Evolutionary conservation across 2,113 vertebrate genomes (phyloP).

Genomic region (Odobenus rosmarus): DNA sequence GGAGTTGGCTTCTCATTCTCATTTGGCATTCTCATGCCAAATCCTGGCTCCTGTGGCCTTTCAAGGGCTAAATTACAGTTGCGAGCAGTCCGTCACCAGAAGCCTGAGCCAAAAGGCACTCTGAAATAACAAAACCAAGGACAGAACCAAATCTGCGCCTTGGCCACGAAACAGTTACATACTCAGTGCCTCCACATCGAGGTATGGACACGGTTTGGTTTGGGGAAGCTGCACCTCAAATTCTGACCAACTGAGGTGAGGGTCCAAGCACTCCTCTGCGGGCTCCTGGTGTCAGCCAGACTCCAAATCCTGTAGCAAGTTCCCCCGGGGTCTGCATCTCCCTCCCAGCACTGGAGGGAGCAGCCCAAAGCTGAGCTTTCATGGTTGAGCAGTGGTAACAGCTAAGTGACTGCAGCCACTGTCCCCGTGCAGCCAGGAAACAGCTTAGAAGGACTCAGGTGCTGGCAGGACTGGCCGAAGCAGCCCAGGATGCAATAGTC

Average conservation of each 20-base stretch:
- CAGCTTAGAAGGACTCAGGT: background rate
- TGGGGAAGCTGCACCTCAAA: background rate
- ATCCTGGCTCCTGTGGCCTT: background rate
- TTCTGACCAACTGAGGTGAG: background rate
- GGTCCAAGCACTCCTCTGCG: background rate
- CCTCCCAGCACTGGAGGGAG: background rate
- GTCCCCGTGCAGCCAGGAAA: background rate
- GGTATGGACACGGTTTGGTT: background rate
- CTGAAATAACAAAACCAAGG: conserved; percentile 1
- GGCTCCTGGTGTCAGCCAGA: background rate
- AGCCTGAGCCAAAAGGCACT: background rate
- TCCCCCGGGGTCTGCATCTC: background rate
- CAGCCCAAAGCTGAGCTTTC: background rate
- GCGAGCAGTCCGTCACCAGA: background rate
- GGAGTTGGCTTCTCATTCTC: background rate
- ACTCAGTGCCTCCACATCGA: background rate
- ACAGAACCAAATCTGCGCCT: background rate
- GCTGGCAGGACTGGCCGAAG: background rate
- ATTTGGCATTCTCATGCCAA: background rate
- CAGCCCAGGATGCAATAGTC: too few relatives aligned
- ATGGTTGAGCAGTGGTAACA: background rate
- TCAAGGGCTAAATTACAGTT: background rate
- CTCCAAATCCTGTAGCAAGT: background rate
- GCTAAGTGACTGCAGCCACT: background rate
- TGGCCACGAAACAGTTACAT: background rate